Evolutionary conservation across 2,888 invertebrate species (phyloP), one percentile per base, ranked within the genome.

Genomic region (Heliconius sara): DNA sequence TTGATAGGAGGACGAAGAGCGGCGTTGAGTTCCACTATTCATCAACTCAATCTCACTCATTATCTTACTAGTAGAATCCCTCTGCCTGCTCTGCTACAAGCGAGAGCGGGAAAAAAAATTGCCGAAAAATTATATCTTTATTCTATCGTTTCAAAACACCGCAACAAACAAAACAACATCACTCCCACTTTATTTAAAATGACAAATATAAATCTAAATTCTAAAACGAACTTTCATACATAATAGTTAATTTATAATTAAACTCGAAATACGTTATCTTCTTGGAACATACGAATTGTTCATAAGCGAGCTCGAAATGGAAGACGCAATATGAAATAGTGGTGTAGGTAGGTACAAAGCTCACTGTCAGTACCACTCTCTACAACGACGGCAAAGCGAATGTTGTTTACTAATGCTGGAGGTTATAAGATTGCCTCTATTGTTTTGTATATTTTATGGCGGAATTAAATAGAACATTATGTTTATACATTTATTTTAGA

Each of bases 221-320:
- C 60, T 12, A 60, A 63, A n/a, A 63, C 0, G 1, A 5, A 63
- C 12, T 12, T 63, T 63, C 25, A 52, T 52, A 52, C 52, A 52
- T 52, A 52, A 52, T 52, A 22, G 19, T 52, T 52, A 52, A 52
- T 52, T 52, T 63, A 25, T n/a, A 25, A 25, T n/a, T 25, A n/a
- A 22, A 39, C 12, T 68, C 39, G 4, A 4, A 68, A 12, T 12
- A 10, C 67, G 12, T 39, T n/a, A 68, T 39, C 67, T 34, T 68
- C 67, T n/a, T 10, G 5, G 34, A 68, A 68, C 67, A 68, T 39
- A 68, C 39, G n/a, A 68, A 68, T 68, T 68, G 63, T 25, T 63
- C 63, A 63, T 25, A 13, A 63, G 63, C 12, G 12, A 63, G 63
- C 63, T 25, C 12, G 5, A 39, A 68, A 22, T 39, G 34, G 39